Conservation (phyloP, 1,140 invertebrate species). For the Adelges cooleyi region DNA sequence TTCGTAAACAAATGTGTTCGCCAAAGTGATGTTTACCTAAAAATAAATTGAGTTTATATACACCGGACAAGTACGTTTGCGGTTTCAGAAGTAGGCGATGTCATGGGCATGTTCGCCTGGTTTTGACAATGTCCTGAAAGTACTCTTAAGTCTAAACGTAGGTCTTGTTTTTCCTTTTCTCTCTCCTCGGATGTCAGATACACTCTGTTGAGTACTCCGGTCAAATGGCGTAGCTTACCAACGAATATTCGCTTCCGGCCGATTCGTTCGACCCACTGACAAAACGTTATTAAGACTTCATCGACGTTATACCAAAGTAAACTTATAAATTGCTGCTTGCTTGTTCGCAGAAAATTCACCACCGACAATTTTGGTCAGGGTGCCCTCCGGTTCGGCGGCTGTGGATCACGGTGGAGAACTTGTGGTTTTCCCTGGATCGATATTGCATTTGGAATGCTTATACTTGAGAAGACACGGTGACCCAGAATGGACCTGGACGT, state of each 20-base stretch:
- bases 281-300: too few relatives aligned
- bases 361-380: slow-evolving; percentile 66
- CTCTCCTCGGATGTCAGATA: slow-evolving; percentile 6
- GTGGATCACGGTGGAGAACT: slow-evolving; percentile 65
- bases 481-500: slow-evolving; percentile 82
- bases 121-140: slow-evolving; percentile 14
- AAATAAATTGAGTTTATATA: too few relatives aligned
- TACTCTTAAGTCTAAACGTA: background rate
- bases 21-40: too few relatives aligned
- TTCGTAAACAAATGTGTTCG: too few relatives aligned
- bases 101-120: background rate
- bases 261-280: too few relatives aligned
- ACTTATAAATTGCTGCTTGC: too few relatives aligned
- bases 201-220: background rate
- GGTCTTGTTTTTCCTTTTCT: slow-evolving; percentile 1
- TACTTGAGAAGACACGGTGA: slow-evolving; percentile 59
- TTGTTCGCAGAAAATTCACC: slow-evolving; percentile 58
- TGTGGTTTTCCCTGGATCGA: slow-evolving; percentile 68
- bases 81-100: too few relatives aligned
- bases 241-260: too few relatives aligned
- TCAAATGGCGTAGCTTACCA: background rate
- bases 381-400: slow-evolving; percentile 65
- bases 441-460: slow-evolving; percentile 71
- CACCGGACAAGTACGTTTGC: too few relatives aligned
- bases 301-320: too few relatives aligned